phyloP scores from a whole-genome alignment of 1,140 invertebrate genomes.

The Caenorhabditis remanei region DNA sequence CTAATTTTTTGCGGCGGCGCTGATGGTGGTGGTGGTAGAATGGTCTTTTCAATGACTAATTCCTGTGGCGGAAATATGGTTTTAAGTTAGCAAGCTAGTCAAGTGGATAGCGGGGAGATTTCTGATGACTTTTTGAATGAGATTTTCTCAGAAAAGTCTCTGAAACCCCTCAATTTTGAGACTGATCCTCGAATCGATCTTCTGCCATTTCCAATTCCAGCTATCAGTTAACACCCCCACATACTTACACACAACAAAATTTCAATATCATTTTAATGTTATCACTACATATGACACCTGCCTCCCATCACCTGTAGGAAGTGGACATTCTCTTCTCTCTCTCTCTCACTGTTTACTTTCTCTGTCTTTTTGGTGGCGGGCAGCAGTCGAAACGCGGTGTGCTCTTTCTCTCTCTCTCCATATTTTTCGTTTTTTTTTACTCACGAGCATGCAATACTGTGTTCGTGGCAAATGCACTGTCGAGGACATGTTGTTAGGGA shows the following conservation, averaged over 20 bases:
- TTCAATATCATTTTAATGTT: neutral
- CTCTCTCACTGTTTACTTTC: neutral
- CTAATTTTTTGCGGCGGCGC: neutral
- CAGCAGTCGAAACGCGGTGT: no score
- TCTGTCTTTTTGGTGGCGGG: conserved; percentile 16
- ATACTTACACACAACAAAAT: no score
- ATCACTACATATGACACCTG: conserved; percentile 2
- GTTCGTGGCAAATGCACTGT: conserved; percentile 51
- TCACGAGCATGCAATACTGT: conserved; percentile 54
- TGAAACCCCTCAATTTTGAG: no score
- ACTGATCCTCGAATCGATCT: no score
- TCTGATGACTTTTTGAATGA: no score
- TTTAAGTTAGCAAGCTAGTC: no score
- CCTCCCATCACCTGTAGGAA: conserved; percentile 12
- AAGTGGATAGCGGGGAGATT: no score
- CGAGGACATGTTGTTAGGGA: conserved; percentile 21
- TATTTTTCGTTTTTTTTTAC: neutral
- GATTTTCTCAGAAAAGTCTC: no score
- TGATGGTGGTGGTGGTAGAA: neutral
- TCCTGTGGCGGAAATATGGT: no score
- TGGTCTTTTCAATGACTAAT: no score
- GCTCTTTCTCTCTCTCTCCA: neutral
- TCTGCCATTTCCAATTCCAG: no score
- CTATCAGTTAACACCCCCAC: no score
- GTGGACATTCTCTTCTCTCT: neutral